phyloP scores from a whole-genome alignment of 2,113 vertebrate species.

The Globicephala melas region DNA sequence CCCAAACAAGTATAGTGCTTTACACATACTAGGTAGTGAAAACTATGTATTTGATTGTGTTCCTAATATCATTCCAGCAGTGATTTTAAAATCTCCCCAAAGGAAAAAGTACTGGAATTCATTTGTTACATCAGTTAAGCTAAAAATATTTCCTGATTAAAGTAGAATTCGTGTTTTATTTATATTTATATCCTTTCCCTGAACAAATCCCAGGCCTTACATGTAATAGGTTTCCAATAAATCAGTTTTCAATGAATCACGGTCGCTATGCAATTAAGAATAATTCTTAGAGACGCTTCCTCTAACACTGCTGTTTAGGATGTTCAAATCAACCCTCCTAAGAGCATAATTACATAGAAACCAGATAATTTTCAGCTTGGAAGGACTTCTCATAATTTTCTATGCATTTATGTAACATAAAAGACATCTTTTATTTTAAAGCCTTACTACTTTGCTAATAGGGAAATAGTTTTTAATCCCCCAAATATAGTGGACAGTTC shows the following conservation, averaged over 20 bases:
- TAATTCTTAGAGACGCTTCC: conserved; percentile 46
- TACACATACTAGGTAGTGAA: neutral
- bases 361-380: conserved; percentile 40
- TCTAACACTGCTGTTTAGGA: conserved; percentile 37
- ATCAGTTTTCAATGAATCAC: conserved; percentile 55
- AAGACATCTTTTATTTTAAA: conserved; percentile 15
- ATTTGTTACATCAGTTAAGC: neutral
- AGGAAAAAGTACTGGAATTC: conserved; percentile 7
- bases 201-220: conserved; percentile 3
- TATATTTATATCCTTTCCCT: conserved; percentile 48
- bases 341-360: conserved; percentile 61
- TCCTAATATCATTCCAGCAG: neutral
- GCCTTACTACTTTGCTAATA: neutral
- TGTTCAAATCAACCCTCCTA: conserved; percentile 52
- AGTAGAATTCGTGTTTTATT: conserved; percentile 41
- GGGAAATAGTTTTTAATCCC: neutral
- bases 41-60: neutral
- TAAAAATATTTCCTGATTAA: conserved; percentile 55
- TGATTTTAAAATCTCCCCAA: neutral
- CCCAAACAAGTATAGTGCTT: neutral
- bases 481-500: neutral
- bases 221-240: conserved; percentile 46
- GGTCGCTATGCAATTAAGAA: conserved; percentile 59
- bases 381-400: conserved; percentile 40
- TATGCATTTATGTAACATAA: conserved; percentile 25